Evolutionary conservation across 2,888 invertebrate genomes (phyloP).

Genomic region (Oscheius sp.): DNA sequence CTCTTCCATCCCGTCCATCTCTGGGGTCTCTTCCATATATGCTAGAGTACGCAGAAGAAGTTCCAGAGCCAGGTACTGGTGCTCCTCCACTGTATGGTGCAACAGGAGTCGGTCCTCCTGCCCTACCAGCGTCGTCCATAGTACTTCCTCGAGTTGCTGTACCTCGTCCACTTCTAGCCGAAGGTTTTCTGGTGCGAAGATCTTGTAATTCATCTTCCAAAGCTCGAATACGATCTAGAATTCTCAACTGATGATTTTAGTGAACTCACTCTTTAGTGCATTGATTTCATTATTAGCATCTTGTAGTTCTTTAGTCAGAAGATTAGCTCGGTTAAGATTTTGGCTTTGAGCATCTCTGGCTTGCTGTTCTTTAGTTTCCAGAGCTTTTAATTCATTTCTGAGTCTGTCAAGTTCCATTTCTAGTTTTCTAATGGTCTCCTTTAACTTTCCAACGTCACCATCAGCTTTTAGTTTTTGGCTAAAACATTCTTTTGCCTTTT

Average conservation of each 20-base stretch:
- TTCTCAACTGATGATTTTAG: not conserved
- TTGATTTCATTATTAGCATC: conserved; percentile 50
- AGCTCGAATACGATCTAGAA: conserved; percentile 4
- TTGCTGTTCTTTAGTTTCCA: conserved; percentile 55
- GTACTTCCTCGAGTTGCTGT: not conserved
- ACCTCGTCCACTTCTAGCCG: not conserved
- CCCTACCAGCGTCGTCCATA: not conserved
- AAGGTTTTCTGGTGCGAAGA: conserved; percentile 1
- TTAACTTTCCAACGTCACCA: conserved; percentile 55
- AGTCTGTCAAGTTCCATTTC: conserved; percentile 66
- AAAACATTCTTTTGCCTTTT: conserved; percentile 30
- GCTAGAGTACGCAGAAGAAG: not conserved
- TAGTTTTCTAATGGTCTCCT: conserved; percentile 65
- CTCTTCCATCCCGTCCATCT: conserved; percentile 42
- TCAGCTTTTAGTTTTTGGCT: conserved; percentile 67
- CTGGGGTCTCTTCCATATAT: conserved; percentile 23
- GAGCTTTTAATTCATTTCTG: conserved; percentile 54
- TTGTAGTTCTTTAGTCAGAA: conserved; percentile 57
- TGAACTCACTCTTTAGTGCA: conserved; percentile 33
- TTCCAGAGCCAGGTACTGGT: not conserved
- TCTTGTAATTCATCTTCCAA: conserved; percentile 47
- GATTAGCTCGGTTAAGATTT: conserved; percentile 55
- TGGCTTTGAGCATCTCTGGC: conserved; percentile 58
- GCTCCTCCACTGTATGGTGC: not conserved
- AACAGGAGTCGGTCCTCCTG: conserved; percentile 9